phyloP scores from a whole-genome alignment of 2,888 invertebrate species.

The Timandra comae region DNA sequence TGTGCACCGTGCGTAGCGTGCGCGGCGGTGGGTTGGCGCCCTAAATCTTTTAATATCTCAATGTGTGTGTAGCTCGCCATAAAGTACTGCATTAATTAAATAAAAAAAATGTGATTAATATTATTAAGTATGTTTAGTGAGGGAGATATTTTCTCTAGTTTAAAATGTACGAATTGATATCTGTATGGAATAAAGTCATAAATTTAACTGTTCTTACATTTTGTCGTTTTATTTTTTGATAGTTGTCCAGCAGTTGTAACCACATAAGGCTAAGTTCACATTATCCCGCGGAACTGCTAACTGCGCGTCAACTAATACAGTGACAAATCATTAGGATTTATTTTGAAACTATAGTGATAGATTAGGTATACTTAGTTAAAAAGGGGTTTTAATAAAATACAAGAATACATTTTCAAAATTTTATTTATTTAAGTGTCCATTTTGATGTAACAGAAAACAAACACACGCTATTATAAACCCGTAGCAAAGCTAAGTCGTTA shows the following conservation, averaged over 20 bases:
- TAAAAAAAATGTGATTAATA: constrained; percentile 68
- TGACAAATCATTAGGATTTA: no score
- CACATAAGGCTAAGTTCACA: no score
- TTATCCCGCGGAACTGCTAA: no score
- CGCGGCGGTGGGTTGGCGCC: no score
- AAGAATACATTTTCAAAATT: constrained; percentile 37
- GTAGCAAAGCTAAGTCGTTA: constrained; percentile 62
- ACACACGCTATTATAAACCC: constrained; percentile 63
- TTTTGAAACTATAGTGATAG: no score
- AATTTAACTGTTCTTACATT: constrained; percentile 51
- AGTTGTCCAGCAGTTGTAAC: background rate
- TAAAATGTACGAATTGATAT: constrained; percentile 60
- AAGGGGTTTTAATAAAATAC: no score
- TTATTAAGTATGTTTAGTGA: constrained; percentile 47
- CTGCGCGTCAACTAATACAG: no score
- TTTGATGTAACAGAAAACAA: constrained; percentile 61
- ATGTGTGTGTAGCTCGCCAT: constrained; percentile 52
- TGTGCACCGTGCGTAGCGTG: no score
- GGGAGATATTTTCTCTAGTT: constrained; percentile 58
- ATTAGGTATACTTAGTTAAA: no score
- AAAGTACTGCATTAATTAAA: constrained; percentile 39
- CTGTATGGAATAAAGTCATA: constrained; percentile 65
- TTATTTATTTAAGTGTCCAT: constrained; percentile 66
- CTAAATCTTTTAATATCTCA: constrained; percentile 27
- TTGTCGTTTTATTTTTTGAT: constrained; percentile 28